Percentiles rank a stretch among this genome's conserved stretches.
Evolutionary conservation across 2,888 invertebrate genomes (phyloP).

Genomic region (Malthinus flaveolus): DNA sequence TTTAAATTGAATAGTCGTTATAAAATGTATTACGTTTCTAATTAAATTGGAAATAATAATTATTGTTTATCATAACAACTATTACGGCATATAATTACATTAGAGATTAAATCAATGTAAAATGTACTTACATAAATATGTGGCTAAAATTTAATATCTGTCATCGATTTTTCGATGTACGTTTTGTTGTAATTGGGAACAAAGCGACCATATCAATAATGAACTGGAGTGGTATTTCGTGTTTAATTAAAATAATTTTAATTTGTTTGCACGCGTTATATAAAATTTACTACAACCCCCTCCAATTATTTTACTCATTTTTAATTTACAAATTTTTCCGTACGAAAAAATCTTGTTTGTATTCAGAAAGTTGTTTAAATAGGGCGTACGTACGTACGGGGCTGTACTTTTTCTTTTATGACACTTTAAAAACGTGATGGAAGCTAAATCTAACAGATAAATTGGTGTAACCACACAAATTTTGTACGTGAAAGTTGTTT

Average conservation of each 20-base stretch:
- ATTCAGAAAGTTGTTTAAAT: constrained; percentile 1
- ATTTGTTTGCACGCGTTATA: constrained; percentile 12
- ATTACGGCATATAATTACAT: no score
- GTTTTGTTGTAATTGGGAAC: not conserved
- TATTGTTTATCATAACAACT: no score
- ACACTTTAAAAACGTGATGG: constrained; percentile 1
- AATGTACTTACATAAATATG: not conserved
- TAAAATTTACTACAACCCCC: constrained; percentile 1
- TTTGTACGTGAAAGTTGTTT: not conserved
- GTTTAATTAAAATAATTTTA: constrained; percentile 20
- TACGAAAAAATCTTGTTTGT: not conserved
- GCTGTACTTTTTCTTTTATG: not conserved
- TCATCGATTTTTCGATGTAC: constrained; percentile 4
- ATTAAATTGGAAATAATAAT: no score
- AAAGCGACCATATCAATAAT: constrained; percentile 5
- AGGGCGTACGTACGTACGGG: no score
- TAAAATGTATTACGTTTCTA: no score
- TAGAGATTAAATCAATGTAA: not conserved
- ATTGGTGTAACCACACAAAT: not conserved
- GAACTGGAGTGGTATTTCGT: constrained; percentile 10
- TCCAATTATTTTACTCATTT: not conserved
- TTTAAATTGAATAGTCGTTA: no score
- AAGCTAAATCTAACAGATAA: no score
- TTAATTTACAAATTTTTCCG: not conserved
- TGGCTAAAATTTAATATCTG: constrained; percentile 2